Evolutionary conservation across 1,140 invertebrate genomes (phyloP).

Genomic region (Phymastichus coffea): DNA sequence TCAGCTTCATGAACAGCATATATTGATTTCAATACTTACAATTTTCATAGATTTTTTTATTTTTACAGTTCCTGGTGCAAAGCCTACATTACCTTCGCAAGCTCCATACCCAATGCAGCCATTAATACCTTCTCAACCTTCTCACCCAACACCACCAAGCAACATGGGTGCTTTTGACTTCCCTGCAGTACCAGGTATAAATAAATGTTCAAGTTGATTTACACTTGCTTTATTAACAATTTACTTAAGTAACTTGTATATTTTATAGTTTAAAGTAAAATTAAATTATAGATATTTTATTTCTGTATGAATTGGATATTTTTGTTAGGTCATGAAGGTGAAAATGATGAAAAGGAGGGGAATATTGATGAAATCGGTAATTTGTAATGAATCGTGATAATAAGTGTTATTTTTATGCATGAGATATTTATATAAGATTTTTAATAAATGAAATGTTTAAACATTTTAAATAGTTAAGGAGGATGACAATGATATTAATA

Average conservation of each 20-base stretch:
- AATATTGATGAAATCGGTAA: background rate
- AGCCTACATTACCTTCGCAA: background rate
- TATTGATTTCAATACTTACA: background rate
- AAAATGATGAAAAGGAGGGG: background rate
- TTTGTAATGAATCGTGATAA: no score
- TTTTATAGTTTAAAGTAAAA: slow-evolving; percentile 18
- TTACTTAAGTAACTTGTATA: no score
- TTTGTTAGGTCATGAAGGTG: background rate
- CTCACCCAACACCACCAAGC: slow-evolving; percentile 25
- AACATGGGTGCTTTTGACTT: slow-evolving; percentile 36
- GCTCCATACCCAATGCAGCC: background rate
- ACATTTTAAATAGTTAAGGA: no score
- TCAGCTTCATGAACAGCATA: background rate
- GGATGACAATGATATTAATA: no score
- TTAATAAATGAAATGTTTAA: no score
- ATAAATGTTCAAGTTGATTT: background rate
- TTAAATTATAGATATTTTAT: no score
- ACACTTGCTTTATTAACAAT: no score
- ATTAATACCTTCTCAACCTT: background rate
- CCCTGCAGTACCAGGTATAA: slow-evolving; percentile 38
- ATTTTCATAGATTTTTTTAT: background rate
- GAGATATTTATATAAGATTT: no score
- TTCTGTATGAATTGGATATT: no score
- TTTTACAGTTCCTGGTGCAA: background rate
- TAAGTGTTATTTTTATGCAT: no score